phyloP scores from a whole-genome alignment of 35 echinoderm and acorn worm genomes.

The Chiridota heheva region DNA sequence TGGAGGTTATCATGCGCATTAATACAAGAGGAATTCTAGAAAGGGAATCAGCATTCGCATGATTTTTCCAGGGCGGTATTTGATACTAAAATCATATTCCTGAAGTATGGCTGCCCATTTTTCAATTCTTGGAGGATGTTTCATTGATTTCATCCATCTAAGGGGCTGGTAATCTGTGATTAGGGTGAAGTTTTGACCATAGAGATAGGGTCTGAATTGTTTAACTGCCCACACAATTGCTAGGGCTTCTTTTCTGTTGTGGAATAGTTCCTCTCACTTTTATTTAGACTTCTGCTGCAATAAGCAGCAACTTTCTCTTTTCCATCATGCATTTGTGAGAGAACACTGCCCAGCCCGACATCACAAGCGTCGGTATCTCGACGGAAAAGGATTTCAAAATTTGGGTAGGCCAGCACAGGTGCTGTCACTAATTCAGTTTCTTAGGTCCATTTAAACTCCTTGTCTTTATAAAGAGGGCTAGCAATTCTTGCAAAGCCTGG shows the following conservation, averaged over 20 bases:
- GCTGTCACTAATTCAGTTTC: too few relatives aligned
- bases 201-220: background rate
- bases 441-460: slow-evolving; percentile 12
- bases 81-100: too few relatives aligned
- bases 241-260: background rate
- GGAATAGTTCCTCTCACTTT: background rate
- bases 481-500: too few relatives aligned
- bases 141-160: too few relatives aligned
- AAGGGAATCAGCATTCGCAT: too few relatives aligned
- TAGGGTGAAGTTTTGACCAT: background rate
- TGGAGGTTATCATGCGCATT: too few relatives aligned
- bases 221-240: background rate
- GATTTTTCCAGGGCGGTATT: too few relatives aligned
- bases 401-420: slow-evolving; percentile 14
- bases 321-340: slow-evolving; percentile 20
- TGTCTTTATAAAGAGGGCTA: background rate
- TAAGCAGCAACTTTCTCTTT: background rate
- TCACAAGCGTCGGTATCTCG: slow-evolving; percentile 30
- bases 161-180: background rate
- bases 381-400: background rate
- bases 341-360: slow-evolving; percentile 14
- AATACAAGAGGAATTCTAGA: too few relatives aligned
- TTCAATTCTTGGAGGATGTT: too few relatives aligned
- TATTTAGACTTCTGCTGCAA: background rate
- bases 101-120: too few relatives aligned